A percentile compares a stretch with the other conserved stretches of the same genome.
Conservation (phyloP, 2,113 vertebrate species). For the Chloropsis hardwickii region DNA sequence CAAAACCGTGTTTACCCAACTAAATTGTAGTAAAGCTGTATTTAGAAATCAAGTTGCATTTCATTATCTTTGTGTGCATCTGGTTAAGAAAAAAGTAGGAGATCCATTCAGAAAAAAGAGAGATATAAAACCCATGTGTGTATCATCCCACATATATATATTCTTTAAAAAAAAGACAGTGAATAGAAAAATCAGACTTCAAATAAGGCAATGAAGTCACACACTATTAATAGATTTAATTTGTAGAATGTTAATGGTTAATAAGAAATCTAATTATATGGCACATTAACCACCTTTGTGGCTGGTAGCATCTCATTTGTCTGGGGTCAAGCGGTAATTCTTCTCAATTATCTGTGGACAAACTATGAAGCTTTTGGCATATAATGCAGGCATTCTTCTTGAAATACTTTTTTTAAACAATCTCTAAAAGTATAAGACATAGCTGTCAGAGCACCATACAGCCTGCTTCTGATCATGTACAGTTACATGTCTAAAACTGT, state of each 20-base stretch:
- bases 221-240: background rate
- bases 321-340: background rate
- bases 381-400: background rate
- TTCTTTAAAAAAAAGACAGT: background rate
- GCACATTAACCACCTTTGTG: slow-evolving; percentile 15
- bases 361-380: background rate
- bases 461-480: slow-evolving; percentile 5
- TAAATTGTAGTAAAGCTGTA: background rate
- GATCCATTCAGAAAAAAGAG: background rate
- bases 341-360: background rate
- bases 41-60: background rate
- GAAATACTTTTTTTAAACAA: background rate
- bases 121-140: background rate
- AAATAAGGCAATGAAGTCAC: background rate
- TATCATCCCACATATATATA: background rate
- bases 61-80: background rate
- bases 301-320: background rate
- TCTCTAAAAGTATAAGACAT: background rate
- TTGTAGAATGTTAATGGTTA: slow-evolving; percentile 1
- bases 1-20: background rate
- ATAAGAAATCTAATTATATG: slow-evolving; percentile 12
- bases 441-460: slow-evolving; percentile 2
- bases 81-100: background rate
- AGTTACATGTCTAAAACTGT: slow-evolving; percentile 1
- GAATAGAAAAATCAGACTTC: background rate